Conservation (phyloP, 2,113 vertebrate genomes). For the Colinus virginianus region DNA sequence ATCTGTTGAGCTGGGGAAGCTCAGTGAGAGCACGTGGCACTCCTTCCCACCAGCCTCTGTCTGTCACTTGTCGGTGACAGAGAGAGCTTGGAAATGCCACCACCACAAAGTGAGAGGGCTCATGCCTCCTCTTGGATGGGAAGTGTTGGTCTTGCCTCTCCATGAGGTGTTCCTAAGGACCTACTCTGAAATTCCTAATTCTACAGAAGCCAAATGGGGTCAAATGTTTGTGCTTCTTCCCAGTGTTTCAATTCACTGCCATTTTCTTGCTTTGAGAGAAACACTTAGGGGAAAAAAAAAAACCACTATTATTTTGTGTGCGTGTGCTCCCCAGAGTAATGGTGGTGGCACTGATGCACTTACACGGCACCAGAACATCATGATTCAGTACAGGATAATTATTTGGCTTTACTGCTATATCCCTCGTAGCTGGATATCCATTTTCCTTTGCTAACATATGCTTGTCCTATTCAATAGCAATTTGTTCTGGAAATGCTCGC, state of each 20-base stretch:
- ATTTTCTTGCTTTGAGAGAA: background rate
- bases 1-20: background rate
- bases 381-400: background rate
- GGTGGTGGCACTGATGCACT: background rate
- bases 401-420: background rate
- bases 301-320: background rate
- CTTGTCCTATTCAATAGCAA: background rate
- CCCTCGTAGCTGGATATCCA: background rate
- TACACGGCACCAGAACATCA: background rate
- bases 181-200: background rate
- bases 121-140: background rate
- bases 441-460: background rate
- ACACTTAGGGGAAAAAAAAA: background rate
- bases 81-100: background rate
- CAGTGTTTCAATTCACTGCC: background rate
- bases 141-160: background rate
- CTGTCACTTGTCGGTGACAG: background rate
- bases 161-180: background rate
- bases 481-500: background rate
- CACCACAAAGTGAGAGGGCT: background rate
- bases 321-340: background rate
- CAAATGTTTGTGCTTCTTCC: background rate
- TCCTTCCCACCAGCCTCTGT: background rate
- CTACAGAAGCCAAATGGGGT: background rate
- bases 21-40: background rate